Conservation (phyloP, 30 jellyfish, hydroid and myxozoan species). For the Aurelia coerulea region DNA sequence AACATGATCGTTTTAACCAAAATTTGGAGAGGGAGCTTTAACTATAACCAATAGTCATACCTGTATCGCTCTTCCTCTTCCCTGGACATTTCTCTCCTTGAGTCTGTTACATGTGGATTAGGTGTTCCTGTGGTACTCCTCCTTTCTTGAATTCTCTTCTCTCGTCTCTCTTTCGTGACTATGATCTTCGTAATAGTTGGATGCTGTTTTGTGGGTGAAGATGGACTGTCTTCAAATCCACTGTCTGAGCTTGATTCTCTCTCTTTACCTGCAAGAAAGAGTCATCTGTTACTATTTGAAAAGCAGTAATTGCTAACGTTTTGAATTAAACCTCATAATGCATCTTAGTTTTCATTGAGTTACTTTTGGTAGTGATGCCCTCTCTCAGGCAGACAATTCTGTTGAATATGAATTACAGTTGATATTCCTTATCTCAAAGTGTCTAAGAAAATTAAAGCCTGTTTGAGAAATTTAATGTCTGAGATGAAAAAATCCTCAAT, state of each 20-base stretch:
- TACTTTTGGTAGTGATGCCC: too few relatives aligned
- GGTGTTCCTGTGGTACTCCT: constrained; percentile 12
- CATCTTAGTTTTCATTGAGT: too few relatives aligned
- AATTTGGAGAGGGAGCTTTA: too few relatives aligned
- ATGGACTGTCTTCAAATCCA: constrained; percentile 66
- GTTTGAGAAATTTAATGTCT: too few relatives aligned
- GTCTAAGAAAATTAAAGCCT: too few relatives aligned
- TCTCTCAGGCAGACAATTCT: too few relatives aligned
- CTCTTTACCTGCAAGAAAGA: constrained; percentile 34
- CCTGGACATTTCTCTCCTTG: constrained; percentile 28
- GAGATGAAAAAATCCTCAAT: too few relatives aligned
- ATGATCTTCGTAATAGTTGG: constrained; percentile 24
- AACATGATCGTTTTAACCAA: too few relatives aligned
- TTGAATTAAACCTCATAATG: too few relatives aligned
- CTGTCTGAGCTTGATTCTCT: constrained; percentile 70
- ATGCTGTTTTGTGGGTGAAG: constrained; percentile 48
- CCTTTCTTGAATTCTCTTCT: constrained; percentile 54
- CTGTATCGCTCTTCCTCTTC: constrained; percentile 40
- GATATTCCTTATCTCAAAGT: too few relatives aligned
- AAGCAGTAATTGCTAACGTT: too few relatives aligned
- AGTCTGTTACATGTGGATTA: constrained; percentile 5
- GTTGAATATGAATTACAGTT: too few relatives aligned
- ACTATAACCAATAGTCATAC: background rate
- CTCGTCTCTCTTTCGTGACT: constrained; percentile 55
- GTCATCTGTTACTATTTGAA: background rate